Evolutionary conservation across 1,140 invertebrate genomes (phyloP), one percentile per base, ranked within the genome.

Genomic region (Brachionus rubens): DNA sequence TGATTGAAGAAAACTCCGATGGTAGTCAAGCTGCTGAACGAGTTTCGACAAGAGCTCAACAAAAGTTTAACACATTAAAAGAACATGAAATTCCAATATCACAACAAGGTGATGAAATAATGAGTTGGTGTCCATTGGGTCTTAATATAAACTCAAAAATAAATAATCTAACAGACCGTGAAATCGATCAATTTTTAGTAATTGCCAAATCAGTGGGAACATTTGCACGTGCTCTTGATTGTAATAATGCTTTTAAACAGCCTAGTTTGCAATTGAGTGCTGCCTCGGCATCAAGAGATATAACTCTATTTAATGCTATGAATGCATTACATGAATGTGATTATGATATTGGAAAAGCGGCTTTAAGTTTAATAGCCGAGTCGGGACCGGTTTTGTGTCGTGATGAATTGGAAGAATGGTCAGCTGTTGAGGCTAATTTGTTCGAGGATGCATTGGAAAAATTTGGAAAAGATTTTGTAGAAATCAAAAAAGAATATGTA

Each of bases 361-460:
- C 96, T 81, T 91, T 91, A 79, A 94, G 92, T 65, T 87, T 99
- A 80, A 95, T 99, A 80, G 96, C 96, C 36, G 90, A 90, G 65
- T 85, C 92, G 78, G 95, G 96, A 9, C 96, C 96, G 1, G 92
- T 98, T 78, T 88, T 99, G 40, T 98, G 95, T 87, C 88, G 94
- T 78, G 97, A 99, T 87, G 96, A 99, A 87, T 96, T 99, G 92
- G 97, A 99, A 87, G 96, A 99, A 86, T 99, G 96, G 97, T 97
- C 94, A 78, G 93, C 96, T 9, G 93, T 94, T 14, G 97, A 99
- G 85, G 95, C 96, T 19, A 98, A 96, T 87, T 88, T 99, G 33
- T 99, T 99, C 85, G 97, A 99, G 86, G 96, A 99, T 85, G 95
- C 95, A 48, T 77, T 89, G 21, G 96, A 99, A 83, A 99, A 99